Percentiles rank a stretch among this genome's conserved stretches.
Evolutionary conservation across 2,888 invertebrate genomes (phyloP).

Genomic region (Tenodera sinensis): DNA sequence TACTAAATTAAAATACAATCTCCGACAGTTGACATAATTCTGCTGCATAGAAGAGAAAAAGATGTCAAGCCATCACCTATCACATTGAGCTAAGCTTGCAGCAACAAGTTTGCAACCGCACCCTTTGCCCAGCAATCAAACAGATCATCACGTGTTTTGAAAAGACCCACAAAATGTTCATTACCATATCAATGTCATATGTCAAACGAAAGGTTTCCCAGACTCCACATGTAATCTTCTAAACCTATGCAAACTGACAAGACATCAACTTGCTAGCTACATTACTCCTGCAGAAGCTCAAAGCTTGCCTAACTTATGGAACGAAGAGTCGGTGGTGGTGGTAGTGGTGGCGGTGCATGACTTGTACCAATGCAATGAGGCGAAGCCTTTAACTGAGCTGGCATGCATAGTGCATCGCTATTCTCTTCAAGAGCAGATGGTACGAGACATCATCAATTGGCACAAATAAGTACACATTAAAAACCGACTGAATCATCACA

Average conservation of each 20-base stretch:
- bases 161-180: background rate
- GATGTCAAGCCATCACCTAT: conserved; percentile 20
- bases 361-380: background rate
- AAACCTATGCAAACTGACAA: conserved; percentile 10
- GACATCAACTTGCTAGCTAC: conserved; percentile 14
- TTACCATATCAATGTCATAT: background rate
- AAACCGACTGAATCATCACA: conserved; percentile 12
- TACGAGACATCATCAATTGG: conserved; percentile 6
- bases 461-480: conserved; percentile 28
- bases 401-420: background rate
- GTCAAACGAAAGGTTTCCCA: background rate
- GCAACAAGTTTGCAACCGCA: conserved; percentile 17
- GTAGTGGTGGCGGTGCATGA: conserved; percentile 2
- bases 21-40: background rate
- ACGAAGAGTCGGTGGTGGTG: conserved; percentile 3
- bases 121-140: background rate
- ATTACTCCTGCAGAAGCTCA: conserved; percentile 18
- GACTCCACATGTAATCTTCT: conserved; percentile 10
- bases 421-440: background rate
- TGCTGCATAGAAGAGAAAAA: conserved; percentile 14
- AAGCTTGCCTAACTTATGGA: conserved; percentile 16
- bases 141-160: too few relatives aligned
- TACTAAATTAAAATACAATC: conserved; percentile 4
- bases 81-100: conserved; percentile 28
- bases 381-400: conserved; percentile 7